Evolutionary conservation across 2,888 invertebrate genomes (phyloP).

Genomic region (Carterocephalus palaemon): DNA sequence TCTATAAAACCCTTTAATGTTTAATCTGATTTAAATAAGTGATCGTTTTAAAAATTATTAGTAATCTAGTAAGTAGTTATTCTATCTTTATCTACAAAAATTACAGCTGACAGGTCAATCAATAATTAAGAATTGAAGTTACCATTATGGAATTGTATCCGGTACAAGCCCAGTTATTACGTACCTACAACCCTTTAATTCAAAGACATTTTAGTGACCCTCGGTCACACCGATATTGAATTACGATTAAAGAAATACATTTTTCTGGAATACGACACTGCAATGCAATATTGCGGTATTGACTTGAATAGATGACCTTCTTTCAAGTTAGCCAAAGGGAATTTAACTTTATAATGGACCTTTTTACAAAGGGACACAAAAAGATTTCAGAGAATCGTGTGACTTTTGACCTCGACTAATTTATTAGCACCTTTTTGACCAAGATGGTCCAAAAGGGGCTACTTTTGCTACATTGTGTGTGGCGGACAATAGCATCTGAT

Average conservation of each 20-base stretch:
- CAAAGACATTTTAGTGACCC: constrained; percentile 48
- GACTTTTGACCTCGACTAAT: constrained; percentile 54
- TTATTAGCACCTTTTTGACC: constrained; percentile 43
- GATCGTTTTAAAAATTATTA: no score
- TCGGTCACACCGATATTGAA: constrained; percentile 65
- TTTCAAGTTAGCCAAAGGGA: constrained; percentile 42
- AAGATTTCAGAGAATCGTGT: constrained; percentile 31
- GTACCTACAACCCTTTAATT: constrained; percentile 33
- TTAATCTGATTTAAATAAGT: no score
- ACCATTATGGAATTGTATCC: no score
- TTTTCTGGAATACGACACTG: constrained; percentile 50
- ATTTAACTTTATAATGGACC: constrained; percentile 28
- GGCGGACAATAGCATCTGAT: constrained; percentile 70
- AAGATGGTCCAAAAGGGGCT: constrained; percentile 58
- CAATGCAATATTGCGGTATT: constrained; percentile 43
- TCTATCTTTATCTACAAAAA: no score
- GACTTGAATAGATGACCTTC: constrained; percentile 55
- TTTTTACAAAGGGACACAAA: constrained; percentile 13
- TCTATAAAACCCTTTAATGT: no score
- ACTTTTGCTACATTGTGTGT: constrained; percentile 40
- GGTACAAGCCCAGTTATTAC: no score
- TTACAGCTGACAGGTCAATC: no score
- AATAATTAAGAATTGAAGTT: no score
- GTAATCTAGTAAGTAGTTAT: no score
- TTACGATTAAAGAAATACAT: constrained; percentile 54